These are phyloP conservation scores for Dreissena polymorpha DNA, from an alignment of 1,140 invertebrate genomes.

Conservation along the genomic window DNA sequence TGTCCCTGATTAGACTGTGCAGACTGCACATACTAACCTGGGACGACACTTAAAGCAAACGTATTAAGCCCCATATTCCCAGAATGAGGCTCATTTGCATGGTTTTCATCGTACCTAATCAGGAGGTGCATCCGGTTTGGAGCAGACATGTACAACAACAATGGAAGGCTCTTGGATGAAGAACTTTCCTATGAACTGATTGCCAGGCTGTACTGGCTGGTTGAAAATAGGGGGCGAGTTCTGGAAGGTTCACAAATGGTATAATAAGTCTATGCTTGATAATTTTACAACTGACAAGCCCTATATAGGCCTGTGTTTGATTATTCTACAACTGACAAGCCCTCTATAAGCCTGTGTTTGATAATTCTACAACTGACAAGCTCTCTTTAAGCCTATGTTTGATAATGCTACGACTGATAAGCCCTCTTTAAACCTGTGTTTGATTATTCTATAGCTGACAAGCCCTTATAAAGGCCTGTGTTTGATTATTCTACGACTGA, in stretches of 20 bases:
- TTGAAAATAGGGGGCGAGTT: slow-evolving; percentile 1
- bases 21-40: not conserved
- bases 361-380: too few species aligned
- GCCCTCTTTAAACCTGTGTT: too few species aligned
- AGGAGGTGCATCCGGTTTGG: slow-evolving; percentile 17
- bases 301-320: too few species aligned
- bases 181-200: slow-evolving; percentile 13
- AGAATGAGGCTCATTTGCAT: not conserved
- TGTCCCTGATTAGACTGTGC: not conserved
- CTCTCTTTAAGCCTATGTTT: too few species aligned
- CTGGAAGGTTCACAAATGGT: not conserved
- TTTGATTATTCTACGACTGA: too few species aligned
- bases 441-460: too few species aligned
- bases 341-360: too few species aligned
- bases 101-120: slow-evolving; percentile 27
- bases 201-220: slow-evolving; percentile 1
- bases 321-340: too few species aligned
- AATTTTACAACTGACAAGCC: too few species aligned
- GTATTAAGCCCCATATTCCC: not conserved
- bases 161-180: slow-evolving; percentile 34
- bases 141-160: slow-evolving; percentile 29
- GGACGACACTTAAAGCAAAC: not conserved
- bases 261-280: too few species aligned
- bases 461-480: too few species aligned
- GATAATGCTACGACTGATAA: too few species aligned